Conservation (phyloP, 2,113 vertebrate species). For the Zeus faber region DNA sequence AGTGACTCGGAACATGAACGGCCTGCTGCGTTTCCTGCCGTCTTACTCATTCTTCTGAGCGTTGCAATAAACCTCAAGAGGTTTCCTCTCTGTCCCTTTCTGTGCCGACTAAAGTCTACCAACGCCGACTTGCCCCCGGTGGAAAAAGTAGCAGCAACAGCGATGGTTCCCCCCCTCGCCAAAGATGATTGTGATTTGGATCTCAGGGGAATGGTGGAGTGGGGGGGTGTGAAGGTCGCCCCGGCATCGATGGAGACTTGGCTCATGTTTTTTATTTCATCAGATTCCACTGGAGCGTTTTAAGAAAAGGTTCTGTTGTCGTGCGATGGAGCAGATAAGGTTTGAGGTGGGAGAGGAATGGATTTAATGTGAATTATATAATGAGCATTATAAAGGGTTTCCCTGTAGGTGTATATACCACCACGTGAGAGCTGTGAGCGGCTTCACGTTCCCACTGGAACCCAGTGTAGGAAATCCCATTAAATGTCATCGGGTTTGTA, state of each 20-base stretch:
- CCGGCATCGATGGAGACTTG: neutral
- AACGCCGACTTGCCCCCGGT: conserved; percentile 3
- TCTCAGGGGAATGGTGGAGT: neutral
- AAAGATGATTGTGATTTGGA: too few species aligned
- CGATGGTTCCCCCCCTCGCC: neutral
- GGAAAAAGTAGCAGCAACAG: conserved; percentile 3
- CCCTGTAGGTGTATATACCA: too few species aligned
- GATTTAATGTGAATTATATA: too few species aligned
- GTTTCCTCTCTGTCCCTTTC: neutral
- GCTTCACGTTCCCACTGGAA: too few species aligned
- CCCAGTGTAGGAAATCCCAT: too few species aligned
- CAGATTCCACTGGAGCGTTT: neutral
- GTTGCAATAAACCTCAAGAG: conserved; percentile 8
- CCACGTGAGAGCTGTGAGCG: too few species aligned
- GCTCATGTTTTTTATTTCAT: neutral
- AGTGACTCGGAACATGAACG: conserved; percentile 11
- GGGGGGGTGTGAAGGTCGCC: neutral
- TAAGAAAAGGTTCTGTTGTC: neutral
- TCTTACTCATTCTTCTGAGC: conserved; percentile 3
- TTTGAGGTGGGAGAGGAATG: too few species aligned
- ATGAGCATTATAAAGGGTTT: too few species aligned
- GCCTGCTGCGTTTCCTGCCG: conserved; percentile 7
- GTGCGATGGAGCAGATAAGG: too few species aligned
- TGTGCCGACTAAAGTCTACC: neutral
- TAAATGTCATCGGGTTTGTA: too few species aligned